Base-by-base conservation (phyloP, 1,140 invertebrate species). In the Scaptomyza montana region DNA sequence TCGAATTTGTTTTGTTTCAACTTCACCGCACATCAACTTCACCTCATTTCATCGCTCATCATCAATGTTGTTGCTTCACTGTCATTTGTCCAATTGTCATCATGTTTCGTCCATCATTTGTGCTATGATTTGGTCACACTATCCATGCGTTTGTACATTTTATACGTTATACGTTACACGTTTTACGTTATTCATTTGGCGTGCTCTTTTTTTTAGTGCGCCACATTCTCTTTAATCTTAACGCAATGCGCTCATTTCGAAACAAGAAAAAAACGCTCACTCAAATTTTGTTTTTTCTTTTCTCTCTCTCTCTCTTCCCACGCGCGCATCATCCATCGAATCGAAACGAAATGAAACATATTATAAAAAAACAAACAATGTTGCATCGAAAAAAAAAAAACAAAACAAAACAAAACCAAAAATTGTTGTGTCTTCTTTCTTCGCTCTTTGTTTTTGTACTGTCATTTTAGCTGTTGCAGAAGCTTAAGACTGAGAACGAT, bases 401-500 rank as follows among this genome's bases (percentile, higher is more conserved):
- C n/a, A n/a, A n/a, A 56, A 56, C 13, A 59, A 65, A 77, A 25
- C 3, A 2, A 61, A 55, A 28, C 46, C 50, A 51, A 61, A 55
- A 56, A 63, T 39, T 68, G 74, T 64, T 77, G 74, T 69, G 4
- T n/a, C 36, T 53, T 69, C 54, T 56, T 30, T 74, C 49, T 60
- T 49, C 55, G 54, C 54, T 73, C 50, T 75, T 43, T 78, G 61
- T 68, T 71, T 51, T 72, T 82, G 66, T 70, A 33, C 7, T 89
- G 76, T 89, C 68, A 79, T 78, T 98, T 93, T 97, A 99, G 98
- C 97, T 97, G 96, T 96, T 98, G 94, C 96, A 98, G 97, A 98
- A 97, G 94, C 95, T 98, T 94, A 98, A 98, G 96, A 96, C 96
- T 93, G 97, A 98, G 95, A 98, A 98, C 95, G 97, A 98, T 95